Base-by-base conservation (phyloP, 2,888 invertebrate species). In the Baccha elongata region DNA sequence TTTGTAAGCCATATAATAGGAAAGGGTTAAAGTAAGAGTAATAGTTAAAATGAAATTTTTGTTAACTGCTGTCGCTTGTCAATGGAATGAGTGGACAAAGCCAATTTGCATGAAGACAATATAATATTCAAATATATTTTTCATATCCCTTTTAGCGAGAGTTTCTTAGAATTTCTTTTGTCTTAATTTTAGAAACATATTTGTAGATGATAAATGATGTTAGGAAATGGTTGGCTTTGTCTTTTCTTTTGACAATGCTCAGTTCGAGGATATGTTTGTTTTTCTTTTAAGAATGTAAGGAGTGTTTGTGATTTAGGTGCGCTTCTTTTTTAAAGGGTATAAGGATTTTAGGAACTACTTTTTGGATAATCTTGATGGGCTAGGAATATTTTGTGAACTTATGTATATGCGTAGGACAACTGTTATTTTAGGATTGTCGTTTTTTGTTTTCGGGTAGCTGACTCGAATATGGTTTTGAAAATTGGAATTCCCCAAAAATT, bases 21-120 rank as follows among this genome's bases (percentile, higher is more conserved):
- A 74, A 80, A 80, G 80, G 80, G 80, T 80, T 80, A 69, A 80
- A 15, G 29, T 6, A 26, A 52, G 37, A 65, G 52, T 55, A 19
- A 10, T 46, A 44, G 65, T 3, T 52, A 23, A 60, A 40, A 67
- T 50, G 17, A 42, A 55, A 53, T 55, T 68, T 73, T 80, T 74
- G 74, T 69, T 73, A 40, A 42, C 58, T 58, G 29, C 44, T 60
- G 60, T 60, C 60, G 44, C 50, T 74, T 74, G 80, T 74, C 74
- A 80, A 64, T 74, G 64, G 44, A 50, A n/a, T 17, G 13, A 40
- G 17, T 21, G 46, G 44, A 80, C 69, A 74, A 80, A 74, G 44
- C 64, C 69, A 80, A 80, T 80, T 80, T 80, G 80, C 80, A 69
- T 69, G 50, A 58, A 58, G 55, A 69, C 62, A 40, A 19, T 35